Conservation (phyloP, 1,140 invertebrate species). For the Euura lappo region DNA sequence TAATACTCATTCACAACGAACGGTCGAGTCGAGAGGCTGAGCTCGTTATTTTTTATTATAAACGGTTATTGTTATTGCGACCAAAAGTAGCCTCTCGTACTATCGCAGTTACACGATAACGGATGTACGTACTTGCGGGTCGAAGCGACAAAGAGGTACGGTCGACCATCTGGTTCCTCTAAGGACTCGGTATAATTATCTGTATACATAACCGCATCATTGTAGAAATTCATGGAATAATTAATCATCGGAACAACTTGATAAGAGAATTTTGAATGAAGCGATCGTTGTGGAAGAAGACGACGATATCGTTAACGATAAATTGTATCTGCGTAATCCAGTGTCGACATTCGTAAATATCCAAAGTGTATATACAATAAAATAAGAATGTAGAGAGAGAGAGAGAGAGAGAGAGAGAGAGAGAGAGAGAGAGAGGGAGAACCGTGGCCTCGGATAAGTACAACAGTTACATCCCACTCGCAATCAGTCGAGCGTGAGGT, state of each 20-base stretch:
- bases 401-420: constrained; percentile 14
- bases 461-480: too few relatives aligned
- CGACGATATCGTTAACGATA: too few relatives aligned
- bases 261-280: too few relatives aligned
- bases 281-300: too few relatives aligned
- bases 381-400: constrained; percentile 1
- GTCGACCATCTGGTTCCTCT: constrained; percentile 11
- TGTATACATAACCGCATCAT: too few relatives aligned
- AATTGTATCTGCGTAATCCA: too few relatives aligned
- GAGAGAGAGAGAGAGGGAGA: constrained; percentile 15
- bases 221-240: too few relatives aligned
- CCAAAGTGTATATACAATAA: too few relatives aligned
- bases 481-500: background rate
- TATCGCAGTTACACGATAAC: background rate
- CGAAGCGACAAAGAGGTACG: constrained; percentile 1
- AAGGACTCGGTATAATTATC: too few relatives aligned
- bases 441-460: too few relatives aligned
- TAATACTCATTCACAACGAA: background rate
- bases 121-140: constrained; percentile 12
- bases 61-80: background rate
- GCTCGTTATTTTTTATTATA: background rate
- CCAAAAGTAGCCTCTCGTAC: background rate
- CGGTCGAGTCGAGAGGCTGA: background rate
- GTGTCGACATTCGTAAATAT: too few relatives aligned
- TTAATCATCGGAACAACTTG: too few relatives aligned